phyloP scores from a whole-genome alignment of 1,140 invertebrate genomes.

The Sycophaga agraensis region DNA sequence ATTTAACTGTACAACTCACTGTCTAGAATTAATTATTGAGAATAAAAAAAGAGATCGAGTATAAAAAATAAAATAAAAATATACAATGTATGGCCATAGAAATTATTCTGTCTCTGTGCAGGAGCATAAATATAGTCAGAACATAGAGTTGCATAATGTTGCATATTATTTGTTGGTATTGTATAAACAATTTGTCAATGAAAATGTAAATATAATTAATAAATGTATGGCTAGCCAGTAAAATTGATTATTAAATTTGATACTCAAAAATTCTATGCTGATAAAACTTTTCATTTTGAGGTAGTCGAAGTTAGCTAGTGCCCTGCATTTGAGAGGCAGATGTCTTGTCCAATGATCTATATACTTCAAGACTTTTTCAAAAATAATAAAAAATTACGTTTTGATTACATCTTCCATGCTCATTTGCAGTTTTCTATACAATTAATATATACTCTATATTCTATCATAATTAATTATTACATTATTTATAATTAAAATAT shows the following conservation, averaged over 20 bases:
- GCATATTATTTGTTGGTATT: background rate
- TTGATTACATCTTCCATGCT: background rate
- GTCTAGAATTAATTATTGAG: background rate
- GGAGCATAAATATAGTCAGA: background rate
- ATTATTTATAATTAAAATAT: constrained; percentile 6
- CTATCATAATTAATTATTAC: background rate
- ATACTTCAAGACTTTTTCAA: background rate
- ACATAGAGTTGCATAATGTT: background rate
- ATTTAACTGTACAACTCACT: background rate
- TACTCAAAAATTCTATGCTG: constrained; percentile 33
- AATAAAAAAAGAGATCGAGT: background rate
- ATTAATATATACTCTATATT: constrained; percentile 7
- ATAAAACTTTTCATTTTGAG: constrained; percentile 51
- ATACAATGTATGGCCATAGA: background rate
- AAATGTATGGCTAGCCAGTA: background rate
- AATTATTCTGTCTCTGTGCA: background rate
- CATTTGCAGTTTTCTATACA: constrained; percentile 14
- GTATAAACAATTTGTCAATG: background rate
- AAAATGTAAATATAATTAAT: background rate
- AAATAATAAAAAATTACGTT: background rate
- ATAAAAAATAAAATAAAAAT: constrained; percentile 12
- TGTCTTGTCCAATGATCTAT: background rate
- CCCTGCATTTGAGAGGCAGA: constrained; percentile 16
- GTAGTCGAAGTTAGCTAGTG: constrained; percentile 46
- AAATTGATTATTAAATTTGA: constrained; percentile 35